Evolutionary conservation across 2,888 invertebrate genomes (phyloP), one percentile per base, ranked within the genome.

Genomic region (Endomychus coccineus): DNA sequence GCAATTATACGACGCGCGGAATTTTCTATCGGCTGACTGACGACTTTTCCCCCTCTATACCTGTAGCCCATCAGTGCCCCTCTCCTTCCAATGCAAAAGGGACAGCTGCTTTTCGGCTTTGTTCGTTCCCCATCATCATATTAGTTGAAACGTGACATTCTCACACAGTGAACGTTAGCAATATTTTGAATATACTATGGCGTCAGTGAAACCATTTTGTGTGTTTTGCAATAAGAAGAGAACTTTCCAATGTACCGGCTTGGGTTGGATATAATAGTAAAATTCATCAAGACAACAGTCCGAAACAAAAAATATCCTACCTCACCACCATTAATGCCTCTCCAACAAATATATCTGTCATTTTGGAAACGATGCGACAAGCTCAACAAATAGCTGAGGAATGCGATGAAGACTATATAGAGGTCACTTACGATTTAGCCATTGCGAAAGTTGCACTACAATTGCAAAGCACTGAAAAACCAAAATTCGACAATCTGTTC

Each of bases 391-490:
- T 50, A 24, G 49, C 48, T 35, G 24, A 35, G 30, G 52, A 57
- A 39, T 46, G 42, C 14, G 24, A 39, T 4, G 38, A 50, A 33
- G 4, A 9, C 6, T 44, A 49, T 23, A 52, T 36, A 1, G 42
- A 53, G 44, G 51, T 57, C 3, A 56, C 57, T 4, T 59, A 57
- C 40, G 58, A 57, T 46, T 40, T 59, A 24, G 57, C 55, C 2
- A 38, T 38, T 9, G 33, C 38, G 15, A 36, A 31, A 16, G 19
- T 36, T 9, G 31, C 36, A 1, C 12, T 36, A 4, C 25, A 31
- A 33, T 29, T 39, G n/a, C 49, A 51, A 36, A 4, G 29, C 9
- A 39, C 36, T 1, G 44, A 48, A 38, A 29, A 30, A 21, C 43
- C 41, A 2, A 31, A 16, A 10, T 50, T 45, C 39, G 51, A 55